Evolutionary conservation across 2,113 vertebrate species (phyloP).

Genomic region (Gymnocephalus cernua): DNA sequence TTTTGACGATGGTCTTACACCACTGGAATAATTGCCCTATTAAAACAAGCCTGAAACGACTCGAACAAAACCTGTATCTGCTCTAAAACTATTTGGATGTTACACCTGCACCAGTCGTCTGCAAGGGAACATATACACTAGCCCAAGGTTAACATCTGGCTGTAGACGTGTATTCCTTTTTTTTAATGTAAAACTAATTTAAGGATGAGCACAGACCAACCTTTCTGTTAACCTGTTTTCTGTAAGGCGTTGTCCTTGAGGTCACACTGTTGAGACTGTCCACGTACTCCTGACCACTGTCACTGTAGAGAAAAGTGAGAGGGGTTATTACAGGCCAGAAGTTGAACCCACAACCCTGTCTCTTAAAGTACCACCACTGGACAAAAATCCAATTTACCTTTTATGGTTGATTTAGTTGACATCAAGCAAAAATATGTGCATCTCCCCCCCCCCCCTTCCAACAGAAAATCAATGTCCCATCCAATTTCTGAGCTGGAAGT

Average conservation of each 20-base stretch:
- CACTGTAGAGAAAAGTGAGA: slow-evolving; percentile 66
- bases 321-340: slow-evolving; percentile 53
- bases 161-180: background rate
- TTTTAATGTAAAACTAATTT: background rate
- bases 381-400: slow-evolving; percentile 81
- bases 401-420: slow-evolving; percentile 82
- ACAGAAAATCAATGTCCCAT: slow-evolving; percentile 84
- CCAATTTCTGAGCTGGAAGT: slow-evolving; percentile 81
- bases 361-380: slow-evolving; percentile 72
- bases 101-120: background rate
- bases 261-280: slow-evolving; percentile 78
- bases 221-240: slow-evolving; percentile 50
- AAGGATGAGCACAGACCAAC: slow-evolving; percentile 51
- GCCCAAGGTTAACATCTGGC: background rate
- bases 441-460: slow-evolving; percentile 51
- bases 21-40: background rate
- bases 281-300: slow-evolving; percentile 73
- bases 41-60: background rate
- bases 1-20: background rate
- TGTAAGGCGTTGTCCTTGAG: background rate
- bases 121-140: background rate
- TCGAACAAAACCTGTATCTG: background rate
- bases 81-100: background rate
- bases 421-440: slow-evolving; percentile 82
- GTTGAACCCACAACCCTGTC: slow-evolving; percentile 49